Evolutionary conservation across 2,888 invertebrate genomes (phyloP).

Genomic region (Pachymerium ferrugineum): DNA sequence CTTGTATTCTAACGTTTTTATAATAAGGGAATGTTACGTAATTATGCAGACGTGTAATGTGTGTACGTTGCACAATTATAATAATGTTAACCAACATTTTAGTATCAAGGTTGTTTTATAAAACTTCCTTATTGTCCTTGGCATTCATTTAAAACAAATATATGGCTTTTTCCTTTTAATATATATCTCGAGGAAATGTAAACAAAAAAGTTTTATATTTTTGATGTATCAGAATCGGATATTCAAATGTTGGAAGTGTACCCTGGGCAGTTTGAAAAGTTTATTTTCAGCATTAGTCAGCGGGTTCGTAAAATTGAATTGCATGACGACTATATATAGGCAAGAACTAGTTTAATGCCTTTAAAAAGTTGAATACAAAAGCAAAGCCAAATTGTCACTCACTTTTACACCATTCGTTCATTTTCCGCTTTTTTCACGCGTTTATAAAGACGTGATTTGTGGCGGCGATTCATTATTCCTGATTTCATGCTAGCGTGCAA

Average conservation of each 20-base stretch:
- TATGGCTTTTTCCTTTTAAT: background rate
- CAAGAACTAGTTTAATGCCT: slow-evolving; percentile 19
- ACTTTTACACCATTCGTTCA: background rate
- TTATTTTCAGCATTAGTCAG: slow-evolving; percentile 19
- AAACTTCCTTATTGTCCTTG: background rate
- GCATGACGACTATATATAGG: background rate
- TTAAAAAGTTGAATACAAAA: slow-evolving; percentile 15
- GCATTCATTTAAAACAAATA: background rate
- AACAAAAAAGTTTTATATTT: too few species aligned
- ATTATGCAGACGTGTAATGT: too few species aligned
- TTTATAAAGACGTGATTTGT: background rate
- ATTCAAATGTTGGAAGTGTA: background rate
- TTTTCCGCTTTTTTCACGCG: background rate
- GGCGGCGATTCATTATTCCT: too few species aligned
- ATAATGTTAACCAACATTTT: too few species aligned
- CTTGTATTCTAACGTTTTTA: too few species aligned
- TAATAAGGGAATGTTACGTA: too few species aligned
- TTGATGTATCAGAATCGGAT: background rate
- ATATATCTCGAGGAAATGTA: too few species aligned
- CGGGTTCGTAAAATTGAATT: slow-evolving; percentile 15
- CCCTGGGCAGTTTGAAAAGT: background rate
- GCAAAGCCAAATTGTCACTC: slow-evolving; percentile 12
- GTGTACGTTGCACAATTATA: too few species aligned
- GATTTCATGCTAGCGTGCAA: too few species aligned
- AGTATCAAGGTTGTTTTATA: too few species aligned